phyloP scores from a whole-genome alignment of 2,888 invertebrate genomes.

The Operophtera brumata region DNA sequence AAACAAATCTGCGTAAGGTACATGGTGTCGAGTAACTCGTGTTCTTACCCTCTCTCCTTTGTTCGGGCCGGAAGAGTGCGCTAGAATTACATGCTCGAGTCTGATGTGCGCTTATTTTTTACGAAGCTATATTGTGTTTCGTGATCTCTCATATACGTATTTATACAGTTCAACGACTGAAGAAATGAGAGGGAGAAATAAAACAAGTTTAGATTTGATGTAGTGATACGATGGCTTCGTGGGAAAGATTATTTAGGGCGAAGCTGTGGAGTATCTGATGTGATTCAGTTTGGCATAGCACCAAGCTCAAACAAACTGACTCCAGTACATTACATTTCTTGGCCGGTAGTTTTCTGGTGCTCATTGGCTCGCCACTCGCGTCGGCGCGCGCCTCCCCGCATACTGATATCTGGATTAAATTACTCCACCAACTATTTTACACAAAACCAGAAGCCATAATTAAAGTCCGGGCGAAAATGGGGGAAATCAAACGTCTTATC shows the following conservation, averaged over 20 bases:
- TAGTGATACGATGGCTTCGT: conserved; percentile 44
- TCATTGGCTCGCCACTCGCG: conserved; percentile 60
- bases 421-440: conserved; percentile 79
- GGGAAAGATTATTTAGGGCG: conserved; percentile 41
- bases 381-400: conserved; percentile 65
- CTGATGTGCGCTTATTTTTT: conserved; percentile 81
- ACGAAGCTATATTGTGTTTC: conserved; percentile 77
- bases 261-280: not conserved
- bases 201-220: conserved; percentile 64
- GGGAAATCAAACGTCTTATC: conserved; percentile 80
- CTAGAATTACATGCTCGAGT: conserved; percentile 81
- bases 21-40: conserved; percentile 81
- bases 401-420: conserved; percentile 77
- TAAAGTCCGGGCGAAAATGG: conserved; percentile 76
- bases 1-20: conserved; percentile 80
- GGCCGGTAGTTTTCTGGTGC: conserved; percentile 40
- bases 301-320: conserved; percentile 44
- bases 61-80: conserved; percentile 80
- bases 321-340: conserved; percentile 46
- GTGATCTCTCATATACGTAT: conserved; percentile 62
- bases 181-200: conserved; percentile 70
- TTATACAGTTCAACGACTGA: conserved; percentile 78
- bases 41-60: conserved; percentile 81
- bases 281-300: conserved; percentile 32
- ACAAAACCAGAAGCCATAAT: conserved; percentile 79